These are phyloP conservation scores for Babyrousa celebensis DNA, from an alignment of 2,797 vertebrate genomes.

Conservation along the genomic window DNA sequence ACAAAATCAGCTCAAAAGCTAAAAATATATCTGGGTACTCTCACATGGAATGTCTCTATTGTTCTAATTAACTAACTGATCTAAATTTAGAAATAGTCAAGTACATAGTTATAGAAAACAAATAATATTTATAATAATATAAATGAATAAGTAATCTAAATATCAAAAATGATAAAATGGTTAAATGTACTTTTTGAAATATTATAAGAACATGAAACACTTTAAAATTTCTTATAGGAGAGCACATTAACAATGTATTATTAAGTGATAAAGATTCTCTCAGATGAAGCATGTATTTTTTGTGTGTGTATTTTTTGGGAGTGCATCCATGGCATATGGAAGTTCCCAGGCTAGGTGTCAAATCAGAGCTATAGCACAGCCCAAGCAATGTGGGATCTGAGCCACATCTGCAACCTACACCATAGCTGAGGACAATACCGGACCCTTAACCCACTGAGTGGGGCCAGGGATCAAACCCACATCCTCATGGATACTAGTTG, in stretches of 20 bases:
- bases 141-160: neutral
- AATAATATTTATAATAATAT: neutral
- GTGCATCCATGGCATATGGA: too few species aligned
- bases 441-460: too few species aligned
- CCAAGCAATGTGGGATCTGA: too few species aligned
- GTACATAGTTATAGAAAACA: neutral
- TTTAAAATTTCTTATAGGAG: neutral
- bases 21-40: neutral
- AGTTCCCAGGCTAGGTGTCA: too few species aligned
- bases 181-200: neutral
- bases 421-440: too few species aligned
- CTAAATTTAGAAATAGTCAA: neutral
- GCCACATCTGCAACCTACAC: too few species aligned
- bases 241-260: neutral
- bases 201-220: neutral
- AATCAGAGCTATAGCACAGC: too few species aligned
- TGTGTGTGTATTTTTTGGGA: too few species aligned
- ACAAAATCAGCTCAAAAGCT: neutral
- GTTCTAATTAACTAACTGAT: conserved; percentile 44
- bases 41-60: neutral
- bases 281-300: neutral
- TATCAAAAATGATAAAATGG: neutral
- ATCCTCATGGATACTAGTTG: too few species aligned
- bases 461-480: too few species aligned
- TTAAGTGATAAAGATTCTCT: neutral